Base-by-base conservation (phyloP, 1,140 invertebrate genomes). In the Heliconius hermathena region DNA sequence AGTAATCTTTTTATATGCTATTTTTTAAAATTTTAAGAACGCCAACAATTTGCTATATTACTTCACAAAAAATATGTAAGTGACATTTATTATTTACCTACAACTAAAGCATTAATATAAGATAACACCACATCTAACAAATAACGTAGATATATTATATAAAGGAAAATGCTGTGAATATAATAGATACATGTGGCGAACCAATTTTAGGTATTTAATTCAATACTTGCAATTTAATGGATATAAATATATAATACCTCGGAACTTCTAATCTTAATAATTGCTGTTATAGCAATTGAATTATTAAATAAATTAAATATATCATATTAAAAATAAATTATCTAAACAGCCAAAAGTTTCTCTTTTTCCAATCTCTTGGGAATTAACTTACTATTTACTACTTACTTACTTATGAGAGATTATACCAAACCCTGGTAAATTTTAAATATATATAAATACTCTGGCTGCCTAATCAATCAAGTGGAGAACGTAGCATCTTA, bases 1-100 rank as follows among this genome's bases (percentile, higher is more conserved):
- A 66, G 13, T 11, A 29, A 29, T 29, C 60, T 66, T 80, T 41
- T 83, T 66, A 66, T 66, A 66, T 13, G 11, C 13, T 29, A 4
- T 66, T 66, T 26, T 26, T 26, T n/a, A 5, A 29, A 29, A 66
- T 66, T 66, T 66, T 16, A 16, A 16, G 4, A 29, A 66, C 60
- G 60, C 60, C 3, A 66, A 29, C 11, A 26, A 66, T 66, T 66
- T 66, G 9, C 26, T 22, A 66, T 26, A 66, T 29, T 29, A 66
- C 60, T 66, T 22, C 4, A 66, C 9, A 66, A 9, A 66, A 29
- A 66, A 66, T 66, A 29, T 66, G 13, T 29, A 66, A 66, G 60
- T 66, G 60, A 26, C 26, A 66, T 66, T 66, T 29, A 66, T 66
- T 26, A 16, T 6, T 66, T 29, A 66, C 60, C 26, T 66, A 66